phyloP scores from a whole-genome alignment of 2,888 invertebrate genomes.

The Ecdyonurus torrentis region DNA sequence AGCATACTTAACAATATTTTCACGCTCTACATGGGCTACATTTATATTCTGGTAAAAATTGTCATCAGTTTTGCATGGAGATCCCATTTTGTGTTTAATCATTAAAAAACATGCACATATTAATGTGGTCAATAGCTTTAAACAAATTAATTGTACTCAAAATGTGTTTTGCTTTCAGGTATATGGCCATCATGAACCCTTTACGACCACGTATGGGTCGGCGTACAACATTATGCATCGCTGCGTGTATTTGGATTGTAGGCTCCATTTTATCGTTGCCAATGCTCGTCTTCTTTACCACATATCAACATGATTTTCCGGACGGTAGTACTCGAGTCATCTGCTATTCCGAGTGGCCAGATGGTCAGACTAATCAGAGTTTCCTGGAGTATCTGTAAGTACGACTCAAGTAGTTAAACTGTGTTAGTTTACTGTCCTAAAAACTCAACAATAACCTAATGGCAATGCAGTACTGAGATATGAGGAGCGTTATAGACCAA shows the following conservation, averaged over 20 bases:
- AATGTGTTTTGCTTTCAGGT: slow-evolving; percentile 41
- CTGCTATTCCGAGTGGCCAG: slow-evolving; percentile 78
- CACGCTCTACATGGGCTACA: too few relatives aligned
- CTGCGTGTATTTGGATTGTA: slow-evolving; percentile 67
- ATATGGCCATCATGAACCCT: slow-evolving; percentile 91
- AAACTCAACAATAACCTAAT: too few relatives aligned
- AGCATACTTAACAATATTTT: too few relatives aligned
- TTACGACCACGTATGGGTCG: slow-evolving; percentile 75
- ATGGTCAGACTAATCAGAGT: slow-evolving; percentile 53
- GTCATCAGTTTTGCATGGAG: too few relatives aligned
- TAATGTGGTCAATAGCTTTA: too few relatives aligned
- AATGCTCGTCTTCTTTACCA: slow-evolving; percentile 67
- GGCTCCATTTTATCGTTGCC: slow-evolving; percentile 69
- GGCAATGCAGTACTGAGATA: too few relatives aligned
- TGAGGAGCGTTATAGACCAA: too few relatives aligned
- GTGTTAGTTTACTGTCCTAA: too few relatives aligned
- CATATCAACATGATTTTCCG: slow-evolving; percentile 36
- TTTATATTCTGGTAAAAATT: too few relatives aligned
- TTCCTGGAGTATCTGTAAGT: slow-evolving; percentile 62
- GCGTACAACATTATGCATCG: slow-evolving; percentile 64
- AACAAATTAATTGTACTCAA: too few relatives aligned
- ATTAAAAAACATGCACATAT: too few relatives aligned
- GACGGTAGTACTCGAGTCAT: slow-evolving; percentile 45
- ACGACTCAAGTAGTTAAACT: background rate
- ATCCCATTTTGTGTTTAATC: too few relatives aligned